phyloP scores from a whole-genome alignment of 2,113 vertebrate genomes.

The Typhlomys cinereus region DNA sequence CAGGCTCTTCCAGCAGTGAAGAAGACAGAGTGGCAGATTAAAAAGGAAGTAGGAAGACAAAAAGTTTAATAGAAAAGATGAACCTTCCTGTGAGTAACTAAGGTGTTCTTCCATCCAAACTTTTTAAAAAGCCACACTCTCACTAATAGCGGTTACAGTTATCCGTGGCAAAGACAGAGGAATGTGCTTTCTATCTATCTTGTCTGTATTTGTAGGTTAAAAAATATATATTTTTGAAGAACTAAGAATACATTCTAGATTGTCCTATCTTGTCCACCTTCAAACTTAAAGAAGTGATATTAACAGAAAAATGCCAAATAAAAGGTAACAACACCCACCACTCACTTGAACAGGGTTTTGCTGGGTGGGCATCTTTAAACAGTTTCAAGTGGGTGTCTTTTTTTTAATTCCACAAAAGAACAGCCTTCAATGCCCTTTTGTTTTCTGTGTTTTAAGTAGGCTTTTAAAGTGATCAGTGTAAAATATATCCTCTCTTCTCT shows the following conservation, averaged over 20 bases:
- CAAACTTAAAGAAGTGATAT: not conserved
- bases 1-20: not conserved
- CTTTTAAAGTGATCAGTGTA: constrained; percentile 30
- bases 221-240: not conserved
- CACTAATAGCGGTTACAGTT: not conserved
- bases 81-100: not conserved
- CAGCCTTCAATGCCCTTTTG: not conserved
- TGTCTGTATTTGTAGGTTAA: not conserved
- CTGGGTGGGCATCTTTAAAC: not conserved
- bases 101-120: not conserved
- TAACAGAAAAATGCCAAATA: not conserved
- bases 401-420: not conserved
- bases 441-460: not conserved
- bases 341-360: not conserved
- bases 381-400: not conserved
- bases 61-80: not conserved
- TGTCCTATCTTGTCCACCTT: not conserved
- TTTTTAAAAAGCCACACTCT: not conserved
- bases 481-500: constrained; percentile 43
- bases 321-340: not conserved
- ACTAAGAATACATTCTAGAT: not conserved
- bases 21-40: not conserved
- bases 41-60: not conserved
- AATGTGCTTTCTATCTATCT: not conserved
- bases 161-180: not conserved